Evolutionary conservation across 1,140 invertebrate genomes (phyloP), one percentile per base, ranked within the genome.

Genomic region (Anagrus nilaparvatae): DNA sequence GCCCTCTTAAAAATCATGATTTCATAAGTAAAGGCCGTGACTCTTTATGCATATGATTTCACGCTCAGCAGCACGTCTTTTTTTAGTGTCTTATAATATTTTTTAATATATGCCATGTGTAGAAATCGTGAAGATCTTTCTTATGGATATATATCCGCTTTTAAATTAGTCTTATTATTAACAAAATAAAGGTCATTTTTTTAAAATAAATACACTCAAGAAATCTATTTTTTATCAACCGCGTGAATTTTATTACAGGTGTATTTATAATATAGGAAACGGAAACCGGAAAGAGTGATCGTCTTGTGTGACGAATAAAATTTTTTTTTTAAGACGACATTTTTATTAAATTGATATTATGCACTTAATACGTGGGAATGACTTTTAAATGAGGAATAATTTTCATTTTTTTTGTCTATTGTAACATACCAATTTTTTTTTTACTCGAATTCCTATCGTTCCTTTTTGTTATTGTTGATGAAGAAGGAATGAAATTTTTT

Each of bases 61-160:
- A 68, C 63, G 65, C 55, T 59, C 55, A 53, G 51, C 56, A 56
- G 40, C 46, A 46, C 20, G 29, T 3, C 13, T 12, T 5, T 5
- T 25, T 5, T 5, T 12, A 12, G 24, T 54, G 59, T 62, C 63
- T 61, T 64, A 62, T 62, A 63, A 27, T 27, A 27, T n/a, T 27
- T n/a, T 27, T 27, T n/a, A 12, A 8, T 27, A 12, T n/a, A 12
- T n/a, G 9, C 19, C 64, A 62, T 68, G 65, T 67, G 64, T 68
- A 68, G 65, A 68, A 68, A 68, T 66, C 65, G 64, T 68, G 63
- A 69, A 69, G 66, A 69, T 69, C 63, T 64, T 56, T 56, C 54
- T 54, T 30, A n/a, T 61, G 60, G 66, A 69, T 69, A n/a, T n/a
- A n/a, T n/a, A 67, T 67, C 60, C 58, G 61, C 58, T 62, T 59